Conservation (phyloP, 2,797 vertebrate species). For the Epinephelus coioides region DNA sequence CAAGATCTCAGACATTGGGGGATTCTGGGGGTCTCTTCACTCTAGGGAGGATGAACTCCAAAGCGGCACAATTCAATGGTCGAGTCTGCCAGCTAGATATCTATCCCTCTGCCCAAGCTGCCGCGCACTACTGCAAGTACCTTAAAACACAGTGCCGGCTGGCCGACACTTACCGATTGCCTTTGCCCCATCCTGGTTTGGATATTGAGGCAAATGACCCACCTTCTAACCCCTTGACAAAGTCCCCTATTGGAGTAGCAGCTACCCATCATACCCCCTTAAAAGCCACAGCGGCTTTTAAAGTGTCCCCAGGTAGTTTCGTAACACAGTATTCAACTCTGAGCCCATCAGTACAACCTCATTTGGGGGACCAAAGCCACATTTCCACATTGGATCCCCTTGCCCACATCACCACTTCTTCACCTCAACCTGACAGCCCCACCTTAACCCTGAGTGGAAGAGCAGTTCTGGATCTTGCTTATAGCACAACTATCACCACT, state of each 20-base stretch:
- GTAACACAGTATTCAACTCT: constrained; percentile 50
- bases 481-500: constrained; percentile 56
- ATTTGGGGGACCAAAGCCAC: constrained; percentile 51
- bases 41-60: constrained; percentile 93
- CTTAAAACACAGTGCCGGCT: constrained; percentile 93
- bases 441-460: constrained; percentile 33
- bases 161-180: constrained; percentile 90
- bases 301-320: constrained; percentile 44
- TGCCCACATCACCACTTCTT: constrained; percentile 24
- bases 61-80: constrained; percentile 91
- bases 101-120: constrained; percentile 92
- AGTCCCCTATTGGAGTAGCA: constrained; percentile 56
- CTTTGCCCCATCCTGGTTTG: constrained; percentile 47
- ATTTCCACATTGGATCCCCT: constrained; percentile 55
- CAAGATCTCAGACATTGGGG: constrained; percentile 84
- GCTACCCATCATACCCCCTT: constrained; percentile 38
- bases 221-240: constrained; percentile 47
- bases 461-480: constrained; percentile 43
- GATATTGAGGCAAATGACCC: constrained; percentile 56
- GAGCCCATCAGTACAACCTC: constrained; percentile 60
- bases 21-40: constrained; percentile 88
- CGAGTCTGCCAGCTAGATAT: constrained; percentile 95
- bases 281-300: constrained; percentile 43
- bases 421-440: constrained; percentile 35
- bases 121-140: constrained; percentile 92